Conservation (phyloP, 2,888 invertebrate species). For the Zygaena filipendulae region DNA sequence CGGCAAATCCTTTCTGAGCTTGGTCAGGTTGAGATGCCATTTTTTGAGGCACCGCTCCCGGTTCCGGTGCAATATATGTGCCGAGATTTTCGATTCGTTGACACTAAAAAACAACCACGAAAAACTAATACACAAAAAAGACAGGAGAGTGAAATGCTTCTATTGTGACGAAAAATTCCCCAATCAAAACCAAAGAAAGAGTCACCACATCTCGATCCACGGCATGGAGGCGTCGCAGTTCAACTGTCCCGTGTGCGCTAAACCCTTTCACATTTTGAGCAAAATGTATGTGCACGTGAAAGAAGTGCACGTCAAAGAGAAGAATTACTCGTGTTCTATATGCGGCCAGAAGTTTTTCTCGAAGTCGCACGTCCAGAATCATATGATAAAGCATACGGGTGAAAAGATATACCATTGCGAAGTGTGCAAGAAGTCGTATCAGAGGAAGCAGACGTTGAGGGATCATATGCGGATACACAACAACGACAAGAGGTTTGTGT, state of each 20-base stretch:
- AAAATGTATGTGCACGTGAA: slow-evolving; percentile 43
- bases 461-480: slow-evolving; percentile 49
- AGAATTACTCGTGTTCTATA: slow-evolving; percentile 48
- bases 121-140: slow-evolving; percentile 30
- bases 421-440: slow-evolving; percentile 58
- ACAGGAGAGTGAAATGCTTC: slow-evolving; percentile 33
- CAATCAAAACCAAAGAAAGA: slow-evolving; percentile 36
- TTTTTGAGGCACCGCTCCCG: slow-evolving; percentile 32
- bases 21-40: slow-evolving; percentile 43
- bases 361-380: slow-evolving; percentile 55
- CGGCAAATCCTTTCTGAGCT: slow-evolving; percentile 47
- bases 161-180: slow-evolving; percentile 39
- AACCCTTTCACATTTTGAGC: slow-evolving; percentile 39
- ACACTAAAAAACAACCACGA: slow-evolving; percentile 37
- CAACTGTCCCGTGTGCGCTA: slow-evolving; percentile 40
- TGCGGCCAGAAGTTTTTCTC: slow-evolving; percentile 64
- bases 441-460: slow-evolving; percentile 41
- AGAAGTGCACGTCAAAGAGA: slow-evolving; percentile 53
- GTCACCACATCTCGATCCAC: slow-evolving; percentile 33
- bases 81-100: slow-evolving; percentile 35
- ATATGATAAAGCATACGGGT: slow-evolving; percentile 61
- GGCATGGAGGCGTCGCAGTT: slow-evolving; percentile 29
- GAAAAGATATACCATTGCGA: slow-evolving; percentile 53
- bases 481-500: slow-evolving; percentile 31
- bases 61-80: slow-evolving; percentile 36